Percentiles rank a stretch among this genome's conserved stretches.
phyloP scores from a whole-genome alignment of 2,888 invertebrate genomes.

The Patella caerulea region DNA sequence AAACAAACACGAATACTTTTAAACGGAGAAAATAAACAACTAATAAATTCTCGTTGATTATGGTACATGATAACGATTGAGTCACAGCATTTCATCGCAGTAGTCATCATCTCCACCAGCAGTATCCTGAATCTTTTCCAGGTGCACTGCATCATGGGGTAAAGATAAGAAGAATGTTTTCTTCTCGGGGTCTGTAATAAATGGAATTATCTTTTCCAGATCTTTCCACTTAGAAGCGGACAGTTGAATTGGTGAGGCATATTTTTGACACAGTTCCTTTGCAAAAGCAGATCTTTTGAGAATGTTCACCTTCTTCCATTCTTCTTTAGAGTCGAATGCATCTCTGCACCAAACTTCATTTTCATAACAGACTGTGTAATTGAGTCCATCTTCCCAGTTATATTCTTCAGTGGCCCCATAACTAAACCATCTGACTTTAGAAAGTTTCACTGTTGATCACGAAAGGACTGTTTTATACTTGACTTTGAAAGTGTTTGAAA shows the following conservation, averaged over 20 bases:
- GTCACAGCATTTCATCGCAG: not conserved
- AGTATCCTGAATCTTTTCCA: not conserved
- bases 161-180: not conserved
- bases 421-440: constrained; percentile 14
- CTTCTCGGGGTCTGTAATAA: not conserved
- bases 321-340: not conserved
- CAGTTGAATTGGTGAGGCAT: not conserved
- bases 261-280: not conserved
- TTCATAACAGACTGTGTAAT: not conserved
- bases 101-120: not conserved
- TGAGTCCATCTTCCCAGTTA: not conserved
- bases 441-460: constrained; percentile 5
- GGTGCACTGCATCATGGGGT: not conserved
- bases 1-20: not conserved
- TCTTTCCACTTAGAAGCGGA: not conserved
- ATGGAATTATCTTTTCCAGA: not conserved
- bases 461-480: not conserved
- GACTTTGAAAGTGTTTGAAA: not conserved
- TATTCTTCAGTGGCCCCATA: constrained; percentile 19
- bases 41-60: not conserved
- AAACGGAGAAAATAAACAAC: no score
- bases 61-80: no score
- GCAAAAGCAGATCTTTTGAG: not conserved
- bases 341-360: constrained; percentile 18
- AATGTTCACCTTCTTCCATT: constrained; percentile 5